A percentile compares a stretch with the other conserved stretches of the same genome.
These are phyloP conservation scores for Listronotus oregonensis DNA, from an alignment of 1,140 invertebrate species.

Conservation along the genomic window DNA sequence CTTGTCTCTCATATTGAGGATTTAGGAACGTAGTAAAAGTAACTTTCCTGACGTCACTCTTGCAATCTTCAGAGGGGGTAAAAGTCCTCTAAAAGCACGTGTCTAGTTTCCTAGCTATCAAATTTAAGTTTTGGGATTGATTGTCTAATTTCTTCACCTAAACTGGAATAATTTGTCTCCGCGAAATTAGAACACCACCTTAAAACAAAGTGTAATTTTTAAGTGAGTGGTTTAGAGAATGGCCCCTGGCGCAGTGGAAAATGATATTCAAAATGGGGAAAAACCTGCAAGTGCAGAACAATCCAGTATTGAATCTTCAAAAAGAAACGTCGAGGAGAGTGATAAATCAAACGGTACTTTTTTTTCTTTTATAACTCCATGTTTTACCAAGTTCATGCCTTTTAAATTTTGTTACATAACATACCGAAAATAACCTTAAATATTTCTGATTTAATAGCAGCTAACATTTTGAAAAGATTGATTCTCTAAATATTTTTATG, in stretches of 20 bases:
- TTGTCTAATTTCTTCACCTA: neutral
- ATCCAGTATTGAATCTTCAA: conserved; percentile 3
- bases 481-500: too few relatives aligned
- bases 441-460: neutral
- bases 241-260: conserved; percentile 24
- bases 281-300: conserved; percentile 7
- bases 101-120: neutral
- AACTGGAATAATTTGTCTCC: too few relatives aligned
- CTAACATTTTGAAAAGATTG: too few relatives aligned
- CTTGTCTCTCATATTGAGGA: too few relatives aligned
- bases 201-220: neutral
- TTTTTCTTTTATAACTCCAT: neutral
- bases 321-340: conserved; percentile 3
- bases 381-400: neutral
- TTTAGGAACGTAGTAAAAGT: too few relatives aligned
- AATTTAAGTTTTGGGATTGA: too few relatives aligned
- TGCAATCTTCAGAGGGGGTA: conserved; percentile 2
- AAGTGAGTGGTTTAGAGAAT: conserved; percentile 4
- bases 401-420: conserved; percentile 17
- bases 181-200: neutral
- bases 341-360: conserved; percentile 8
- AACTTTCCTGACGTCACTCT: too few relatives aligned
- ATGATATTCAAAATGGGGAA: conserved; percentile 12
- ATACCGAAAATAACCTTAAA: neutral
- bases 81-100: conserved; percentile 3